These are phyloP conservation scores for Caenorhabditis tropicalis DNA, from an alignment of 1,140 invertebrate species.

Conservation along the genomic window DNA sequence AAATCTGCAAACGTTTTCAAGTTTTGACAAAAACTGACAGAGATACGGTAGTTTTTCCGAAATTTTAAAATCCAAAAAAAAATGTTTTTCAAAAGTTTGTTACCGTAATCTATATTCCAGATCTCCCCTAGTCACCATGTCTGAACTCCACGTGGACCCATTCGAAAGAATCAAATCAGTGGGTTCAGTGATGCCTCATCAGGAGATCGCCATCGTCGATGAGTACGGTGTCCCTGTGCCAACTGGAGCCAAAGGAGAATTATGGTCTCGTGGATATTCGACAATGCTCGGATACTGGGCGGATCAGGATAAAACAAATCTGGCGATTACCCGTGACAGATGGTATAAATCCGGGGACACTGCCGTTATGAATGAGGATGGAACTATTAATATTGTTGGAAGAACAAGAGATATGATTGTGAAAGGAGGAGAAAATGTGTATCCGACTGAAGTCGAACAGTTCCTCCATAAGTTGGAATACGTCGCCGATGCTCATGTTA, in stretches of 20 bases:
- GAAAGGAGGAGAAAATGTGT: conserved; percentile 87
- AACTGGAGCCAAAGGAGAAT: conserved; percentile 81
- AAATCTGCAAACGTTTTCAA: too few relatives aligned
- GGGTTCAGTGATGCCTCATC: conserved; percentile 80
- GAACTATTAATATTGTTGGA: conserved; percentile 82
- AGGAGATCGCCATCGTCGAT: conserved; percentile 80
- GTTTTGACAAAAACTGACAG: too few relatives aligned
- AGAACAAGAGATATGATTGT: conserved; percentile 87
- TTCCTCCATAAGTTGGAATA: conserved; percentile 81
- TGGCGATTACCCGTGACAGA: conserved; percentile 78
- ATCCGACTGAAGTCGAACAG: conserved; percentile 84
- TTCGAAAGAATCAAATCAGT: conserved; percentile 78
- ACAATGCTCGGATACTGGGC: conserved; percentile 85
- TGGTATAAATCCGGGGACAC: conserved; percentile 90
- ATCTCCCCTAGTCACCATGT: conserved; percentile 37
- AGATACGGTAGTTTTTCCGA: too few relatives aligned
- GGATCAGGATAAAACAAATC: conserved; percentile 82
- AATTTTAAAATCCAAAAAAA: not conserved
- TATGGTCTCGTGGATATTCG: conserved; percentile 78
- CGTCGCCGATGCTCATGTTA: conserved; percentile 72
- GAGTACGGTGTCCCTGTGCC: conserved; percentile 79
- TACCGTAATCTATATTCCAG: too few relatives aligned
- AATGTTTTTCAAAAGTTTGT: not conserved
- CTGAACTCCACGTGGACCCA: conserved; percentile 68
- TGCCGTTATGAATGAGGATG: conserved; percentile 80